Conservation (phyloP, 2,888 invertebrate species). For the Mythimna loreyi region DNA sequence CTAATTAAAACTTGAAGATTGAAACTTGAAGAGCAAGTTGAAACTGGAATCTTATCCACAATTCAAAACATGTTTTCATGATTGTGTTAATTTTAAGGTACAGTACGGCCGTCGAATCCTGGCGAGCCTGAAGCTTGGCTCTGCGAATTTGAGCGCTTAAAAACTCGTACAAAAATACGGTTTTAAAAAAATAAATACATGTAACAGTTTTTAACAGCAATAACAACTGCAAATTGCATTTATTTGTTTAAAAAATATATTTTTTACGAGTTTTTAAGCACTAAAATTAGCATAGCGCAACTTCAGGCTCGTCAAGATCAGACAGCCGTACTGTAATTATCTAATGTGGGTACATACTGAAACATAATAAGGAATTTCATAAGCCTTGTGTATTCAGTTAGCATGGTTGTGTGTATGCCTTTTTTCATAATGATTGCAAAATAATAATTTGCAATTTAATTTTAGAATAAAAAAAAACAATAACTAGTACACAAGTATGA, state of each 20-base stretch:
- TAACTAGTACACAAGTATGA: not conserved
- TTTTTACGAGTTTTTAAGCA: too few relatives aligned
- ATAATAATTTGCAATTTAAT: not conserved
- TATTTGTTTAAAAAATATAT: too few relatives aligned
- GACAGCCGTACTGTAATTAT: too few relatives aligned
- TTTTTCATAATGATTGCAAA: constrained; percentile 12
- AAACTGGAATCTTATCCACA: constrained; percentile 11
- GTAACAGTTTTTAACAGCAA: too few relatives aligned
- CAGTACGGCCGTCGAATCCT: too few relatives aligned
- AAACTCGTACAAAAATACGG: too few relatives aligned
- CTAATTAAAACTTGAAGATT: constrained; percentile 17
- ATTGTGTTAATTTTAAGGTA: constrained; percentile 32
- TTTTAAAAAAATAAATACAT: too few relatives aligned
- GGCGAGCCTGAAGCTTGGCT: too few relatives aligned
- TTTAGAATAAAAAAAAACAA: not conserved
- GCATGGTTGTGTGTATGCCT: constrained; percentile 2
- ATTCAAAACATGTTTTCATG: constrained; percentile 17
- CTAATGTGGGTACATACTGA: not conserved
- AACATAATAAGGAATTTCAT: constrained; percentile 1
- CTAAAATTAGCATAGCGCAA: too few relatives aligned
- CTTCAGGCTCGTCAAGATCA: too few relatives aligned
- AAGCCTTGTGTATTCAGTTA: constrained; percentile 1
- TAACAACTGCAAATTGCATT: too few relatives aligned
- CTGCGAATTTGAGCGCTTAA: too few relatives aligned
- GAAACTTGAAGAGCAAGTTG: constrained; percentile 26